Conservation (phyloP, 2,888 invertebrate genomes). For the Brachypterus glaber region DNA sequence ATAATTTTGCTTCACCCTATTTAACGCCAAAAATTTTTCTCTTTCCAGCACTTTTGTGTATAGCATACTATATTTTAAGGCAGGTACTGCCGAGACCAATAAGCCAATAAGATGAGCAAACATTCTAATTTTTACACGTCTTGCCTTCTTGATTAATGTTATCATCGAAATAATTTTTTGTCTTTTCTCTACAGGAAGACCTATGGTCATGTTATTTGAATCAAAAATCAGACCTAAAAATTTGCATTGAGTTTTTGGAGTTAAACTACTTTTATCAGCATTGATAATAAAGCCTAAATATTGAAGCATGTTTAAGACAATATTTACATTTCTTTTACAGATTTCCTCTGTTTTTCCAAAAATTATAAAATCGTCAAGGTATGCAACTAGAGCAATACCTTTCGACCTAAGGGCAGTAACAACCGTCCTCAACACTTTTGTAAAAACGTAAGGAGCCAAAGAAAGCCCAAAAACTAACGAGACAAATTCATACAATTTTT, state of each 20-base stretch:
- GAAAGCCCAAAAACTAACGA: constrained; percentile 22
- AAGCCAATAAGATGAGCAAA: constrained; percentile 13
- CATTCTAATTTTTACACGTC: constrained; percentile 5
- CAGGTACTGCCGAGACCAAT: constrained; percentile 14
- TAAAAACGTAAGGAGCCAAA: constrained; percentile 22
- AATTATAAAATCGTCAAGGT: constrained; percentile 20
- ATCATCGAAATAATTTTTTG: not conserved
- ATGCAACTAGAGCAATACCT: constrained; percentile 16
- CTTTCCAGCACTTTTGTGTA: constrained; percentile 13
- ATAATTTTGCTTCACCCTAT: not conserved
- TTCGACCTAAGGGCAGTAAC: constrained; percentile 14
- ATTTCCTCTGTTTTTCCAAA: constrained; percentile 10
- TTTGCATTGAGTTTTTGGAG: constrained; percentile 11
- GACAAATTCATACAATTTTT: constrained; percentile 18
- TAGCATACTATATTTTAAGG: constrained; percentile 9
- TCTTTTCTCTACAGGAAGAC: constrained; percentile 7
- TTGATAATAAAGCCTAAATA: constrained; percentile 20
- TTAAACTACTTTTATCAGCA: constrained; percentile 15
- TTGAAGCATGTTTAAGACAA: constrained; percentile 7
- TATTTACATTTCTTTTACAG: constrained; percentile 8
- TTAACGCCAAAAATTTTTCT: constrained; percentile 6
- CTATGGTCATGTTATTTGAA: constrained; percentile 7
- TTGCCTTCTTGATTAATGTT: no score
- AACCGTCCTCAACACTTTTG: constrained; percentile 24
- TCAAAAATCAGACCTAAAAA: constrained; percentile 18